phyloP scores from a whole-genome alignment of 2,888 invertebrate genomes.

The Nomada ruficornis region DNA sequence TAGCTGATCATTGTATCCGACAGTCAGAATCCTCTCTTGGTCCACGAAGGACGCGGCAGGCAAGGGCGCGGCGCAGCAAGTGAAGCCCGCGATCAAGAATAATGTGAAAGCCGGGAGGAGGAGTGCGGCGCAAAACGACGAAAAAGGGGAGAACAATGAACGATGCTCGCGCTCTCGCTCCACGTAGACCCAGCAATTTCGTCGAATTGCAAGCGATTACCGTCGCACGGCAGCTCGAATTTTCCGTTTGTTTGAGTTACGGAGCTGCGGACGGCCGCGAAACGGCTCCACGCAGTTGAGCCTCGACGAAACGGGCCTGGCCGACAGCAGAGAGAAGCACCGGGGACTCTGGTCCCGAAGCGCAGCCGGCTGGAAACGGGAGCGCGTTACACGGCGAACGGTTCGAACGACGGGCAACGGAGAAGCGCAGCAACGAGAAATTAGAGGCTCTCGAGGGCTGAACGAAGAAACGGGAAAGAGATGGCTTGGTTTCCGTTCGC shows the following conservation, averaged over 20 bases:
- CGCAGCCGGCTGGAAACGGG: conserved; percentile 28
- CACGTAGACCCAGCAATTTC: conserved; percentile 64
- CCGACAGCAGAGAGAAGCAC: conserved; percentile 1
- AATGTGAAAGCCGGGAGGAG: conserved; percentile 55
- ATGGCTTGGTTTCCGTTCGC: conserved; percentile 48
- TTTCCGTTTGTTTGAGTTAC: conserved; percentile 79
- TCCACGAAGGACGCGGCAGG: not conserved
- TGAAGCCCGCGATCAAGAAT: conserved; percentile 54
- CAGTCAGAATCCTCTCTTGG: conserved; percentile 3
- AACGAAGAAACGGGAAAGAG: conserved; percentile 1
- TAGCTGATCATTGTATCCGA: conserved; percentile 41
- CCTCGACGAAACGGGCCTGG: conserved; percentile 25
- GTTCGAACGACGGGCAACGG: conserved; percentile 44
- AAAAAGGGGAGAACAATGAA: conserved; percentile 50
- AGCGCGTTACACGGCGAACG: conserved; percentile 47
- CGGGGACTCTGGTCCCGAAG: conserved; percentile 3
- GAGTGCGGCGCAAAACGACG: conserved; percentile 42
- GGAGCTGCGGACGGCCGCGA: conserved; percentile 52
- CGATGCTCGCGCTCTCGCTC: conserved; percentile 50
- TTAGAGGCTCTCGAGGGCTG: conserved; percentile 13
- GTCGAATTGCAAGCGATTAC: conserved; percentile 71
- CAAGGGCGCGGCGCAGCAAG: conserved; percentile 23
- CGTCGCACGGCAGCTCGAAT: conserved; percentile 65
- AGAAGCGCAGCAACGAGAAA: conserved; percentile 30
- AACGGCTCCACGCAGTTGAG: conserved; percentile 19